A percentile compares a stretch with the other conserved stretches of the same genome.
Evolutionary conservation across 2,113 vertebrate genomes (phyloP).

Genomic region (Drymodes brunneopygia): DNA sequence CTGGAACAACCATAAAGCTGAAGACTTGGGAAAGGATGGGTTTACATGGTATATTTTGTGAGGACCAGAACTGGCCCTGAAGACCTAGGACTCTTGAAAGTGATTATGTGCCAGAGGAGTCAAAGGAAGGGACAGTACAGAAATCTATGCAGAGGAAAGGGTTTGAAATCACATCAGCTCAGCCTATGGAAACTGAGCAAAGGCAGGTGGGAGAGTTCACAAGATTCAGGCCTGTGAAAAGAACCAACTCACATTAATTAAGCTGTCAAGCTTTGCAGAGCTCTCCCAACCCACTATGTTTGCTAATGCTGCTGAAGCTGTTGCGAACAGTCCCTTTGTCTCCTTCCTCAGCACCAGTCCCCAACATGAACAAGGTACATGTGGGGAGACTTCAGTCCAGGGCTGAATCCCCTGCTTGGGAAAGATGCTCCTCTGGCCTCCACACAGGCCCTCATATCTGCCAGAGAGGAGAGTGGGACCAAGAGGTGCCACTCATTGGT

Average conservation of each 20-base stretch:
- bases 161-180: background rate
- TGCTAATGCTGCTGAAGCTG: background rate
- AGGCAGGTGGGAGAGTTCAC: background rate
- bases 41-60: background rate
- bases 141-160: background rate
- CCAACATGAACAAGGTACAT: background rate
- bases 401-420: background rate
- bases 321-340: background rate
- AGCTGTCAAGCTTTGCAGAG: background rate
- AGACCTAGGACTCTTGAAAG: background rate
- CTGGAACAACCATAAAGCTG: background rate
- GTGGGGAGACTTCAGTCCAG: background rate
- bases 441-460: fast-evolving
- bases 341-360: background rate
- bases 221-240: background rate
- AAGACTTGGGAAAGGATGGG: background rate
- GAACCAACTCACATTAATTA: background rate
- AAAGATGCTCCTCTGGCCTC: background rate
- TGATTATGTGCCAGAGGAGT: background rate
- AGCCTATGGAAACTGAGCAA: background rate
- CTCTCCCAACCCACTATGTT: background rate
- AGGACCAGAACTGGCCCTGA: background rate
- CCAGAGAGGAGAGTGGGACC: background rate
- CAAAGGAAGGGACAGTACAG: background rate
- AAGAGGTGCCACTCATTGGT: fast-evolving